Percentiles rank a stretch among this genome's conserved stretches.
These are phyloP conservation scores for Hecatera dysodea DNA, from an alignment of 2,888 invertebrate species.

Conservation along the genomic window DNA sequence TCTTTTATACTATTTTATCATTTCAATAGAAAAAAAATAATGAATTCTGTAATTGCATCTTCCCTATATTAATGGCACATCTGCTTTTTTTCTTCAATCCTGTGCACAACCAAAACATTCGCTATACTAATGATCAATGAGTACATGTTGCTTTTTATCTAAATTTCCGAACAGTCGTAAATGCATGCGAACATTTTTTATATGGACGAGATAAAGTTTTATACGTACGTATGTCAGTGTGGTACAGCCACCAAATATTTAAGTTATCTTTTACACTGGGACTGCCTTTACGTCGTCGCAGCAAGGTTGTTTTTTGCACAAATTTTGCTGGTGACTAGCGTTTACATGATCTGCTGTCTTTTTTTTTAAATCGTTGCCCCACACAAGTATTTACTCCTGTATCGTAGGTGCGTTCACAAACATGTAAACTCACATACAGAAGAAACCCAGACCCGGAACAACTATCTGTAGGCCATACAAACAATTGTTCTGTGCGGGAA, in stretches of 20 bases:
- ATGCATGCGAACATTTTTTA: conserved; percentile 46
- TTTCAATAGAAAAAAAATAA: too few species aligned
- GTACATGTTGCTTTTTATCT: conserved; percentile 52
- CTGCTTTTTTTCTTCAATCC: conserved; percentile 18
- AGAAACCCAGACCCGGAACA: too few species aligned
- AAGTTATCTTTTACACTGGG: not conserved
- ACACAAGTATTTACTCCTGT: too few species aligned
- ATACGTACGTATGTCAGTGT: conserved; percentile 6
- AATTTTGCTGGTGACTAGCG: not conserved
- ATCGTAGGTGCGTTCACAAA: too few species aligned
- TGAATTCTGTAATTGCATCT: too few species aligned
- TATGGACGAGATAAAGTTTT: conserved; percentile 49
- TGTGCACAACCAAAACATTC: conserved; percentile 30
- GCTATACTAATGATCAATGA: conserved; percentile 54
- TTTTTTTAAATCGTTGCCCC: too few species aligned
- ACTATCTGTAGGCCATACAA: too few species aligned
- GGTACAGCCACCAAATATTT: not conserved
- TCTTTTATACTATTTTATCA: too few species aligned
- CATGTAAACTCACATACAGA: too few species aligned
- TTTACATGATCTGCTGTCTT: conserved; percentile 3
- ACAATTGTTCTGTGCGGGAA: too few species aligned
- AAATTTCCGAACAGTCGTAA: conserved; percentile 53
- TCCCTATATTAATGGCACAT: not conserved
- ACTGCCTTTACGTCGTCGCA: not conserved
- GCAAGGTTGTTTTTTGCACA: not conserved